Evolutionary conservation across 37 sponge, comb jelly and placozoan genomes (phyloP).

Genomic region (Diacarnus erythraeanus): DNA sequence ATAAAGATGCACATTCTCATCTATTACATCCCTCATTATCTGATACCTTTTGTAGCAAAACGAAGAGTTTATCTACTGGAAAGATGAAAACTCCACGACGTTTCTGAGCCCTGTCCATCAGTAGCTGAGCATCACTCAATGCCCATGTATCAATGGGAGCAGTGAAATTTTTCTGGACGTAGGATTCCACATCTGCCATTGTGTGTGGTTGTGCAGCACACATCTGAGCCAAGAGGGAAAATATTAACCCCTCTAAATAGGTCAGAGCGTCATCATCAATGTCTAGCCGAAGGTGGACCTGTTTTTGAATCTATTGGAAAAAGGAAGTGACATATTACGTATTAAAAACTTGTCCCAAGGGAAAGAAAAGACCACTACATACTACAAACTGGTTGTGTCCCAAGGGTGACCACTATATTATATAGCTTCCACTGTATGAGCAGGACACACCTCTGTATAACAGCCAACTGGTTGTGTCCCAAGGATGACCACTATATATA

Average conservation of each 20-base stretch:
- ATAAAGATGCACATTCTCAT: neutral
- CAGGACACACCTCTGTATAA: too few species aligned
- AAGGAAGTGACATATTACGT: too few species aligned
- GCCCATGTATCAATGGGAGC: conserved; percentile 84
- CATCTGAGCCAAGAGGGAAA: conserved; percentile 72
- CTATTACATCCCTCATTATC: neutral
- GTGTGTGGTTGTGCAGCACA: conserved; percentile 68
- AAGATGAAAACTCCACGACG: conserved; percentile 60
- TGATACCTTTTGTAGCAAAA: conserved; percentile 61
- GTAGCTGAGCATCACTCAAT: conserved; percentile 72
- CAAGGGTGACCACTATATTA: too few species aligned
- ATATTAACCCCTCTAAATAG: conserved; percentile 80
- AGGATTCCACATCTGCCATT: conserved; percentile 64
- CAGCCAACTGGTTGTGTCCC: too few species aligned
- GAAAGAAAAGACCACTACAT: too few species aligned
- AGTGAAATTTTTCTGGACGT: conserved; percentile 73
- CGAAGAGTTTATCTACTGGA: conserved; percentile 75
- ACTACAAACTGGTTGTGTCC: too few species aligned
- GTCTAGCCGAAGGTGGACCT: conserved; percentile 84
- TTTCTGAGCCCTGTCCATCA: conserved; percentile 61
- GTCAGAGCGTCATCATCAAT: conserved; percentile 76
- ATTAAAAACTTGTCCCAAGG: too few species aligned
- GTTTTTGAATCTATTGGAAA: conserved; percentile 66
- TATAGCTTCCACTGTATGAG: too few species aligned
- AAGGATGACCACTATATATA: too few species aligned